Evolutionary conservation across 2,113 vertebrate genomes (phyloP), one percentile per base, ranked within the genome.

Genomic region (Scopus umbretta): DNA sequence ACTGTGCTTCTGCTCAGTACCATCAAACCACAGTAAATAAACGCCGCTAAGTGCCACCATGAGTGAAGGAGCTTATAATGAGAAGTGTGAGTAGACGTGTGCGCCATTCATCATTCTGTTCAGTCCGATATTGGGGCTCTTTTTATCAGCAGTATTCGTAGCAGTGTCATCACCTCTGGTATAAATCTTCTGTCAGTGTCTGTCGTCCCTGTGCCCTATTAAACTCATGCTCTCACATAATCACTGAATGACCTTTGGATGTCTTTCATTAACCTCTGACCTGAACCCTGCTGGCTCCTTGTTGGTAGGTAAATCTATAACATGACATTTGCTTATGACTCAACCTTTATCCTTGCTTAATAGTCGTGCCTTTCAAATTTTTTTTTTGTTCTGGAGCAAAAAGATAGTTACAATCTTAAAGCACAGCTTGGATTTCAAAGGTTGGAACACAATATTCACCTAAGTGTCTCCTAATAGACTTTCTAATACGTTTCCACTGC

Each of bases 181-280:
- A 99, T 99, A 99, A 99, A 99, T 99, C 99, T 99, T 98, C 98
- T 98, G 98, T 98, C 97, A 98, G 96, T 97, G 97, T 96, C 98
- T 98, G 97, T 98, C 97, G 84, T 98, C 97, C 98, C 97, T 14
- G 96, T 98, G 98, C 98, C 97, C 98, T 98, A 99, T 99, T 99
- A 99, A 97, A 98, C 97, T 97, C 97, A 95, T 95, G 98, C 98
- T 98, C 98, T 97, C 98, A 98, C 98, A 97, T 98, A 98, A 99
- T 99, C 99, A 98, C 98, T 73, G 93, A 97, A 97, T 98, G 98
- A 98, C 99, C 98, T 98, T 98, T 98, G 98, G 80, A 98, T 99
- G 98, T 99, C 99, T 98, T 98, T 99, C 98, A 99, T 99, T 99
- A 99, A 99, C 99, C 99, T 98, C 97, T 99, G 98, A 99, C 99